These are phyloP conservation scores for Sebastes elongatus DNA, from an alignment of 2,797 vertebrate species.

Conservation along the genomic window DNA sequence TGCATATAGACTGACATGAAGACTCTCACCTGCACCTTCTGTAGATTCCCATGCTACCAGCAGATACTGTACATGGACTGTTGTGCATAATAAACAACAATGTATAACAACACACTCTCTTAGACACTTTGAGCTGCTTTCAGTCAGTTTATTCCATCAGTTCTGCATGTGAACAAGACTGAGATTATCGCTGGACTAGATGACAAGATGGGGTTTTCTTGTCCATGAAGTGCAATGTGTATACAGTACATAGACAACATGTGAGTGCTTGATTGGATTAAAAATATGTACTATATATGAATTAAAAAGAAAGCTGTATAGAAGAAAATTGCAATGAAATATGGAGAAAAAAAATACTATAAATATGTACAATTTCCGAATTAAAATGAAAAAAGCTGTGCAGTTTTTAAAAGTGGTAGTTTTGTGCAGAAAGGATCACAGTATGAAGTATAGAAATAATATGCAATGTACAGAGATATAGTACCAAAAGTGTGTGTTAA, in stretches of 20 bases:
- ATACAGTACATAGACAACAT: background rate
- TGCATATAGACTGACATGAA: no score
- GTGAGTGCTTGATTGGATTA: background rate
- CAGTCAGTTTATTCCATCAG: background rate
- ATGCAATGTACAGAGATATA: background rate
- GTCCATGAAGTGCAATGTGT: background rate
- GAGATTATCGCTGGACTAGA: background rate
- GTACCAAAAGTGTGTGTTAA: background rate
- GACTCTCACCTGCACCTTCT: no score
- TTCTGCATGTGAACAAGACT: background rate
- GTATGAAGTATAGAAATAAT: no score
- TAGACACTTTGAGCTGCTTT: conserved; percentile 8
- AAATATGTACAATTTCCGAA: no score
- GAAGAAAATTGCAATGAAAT: no score
- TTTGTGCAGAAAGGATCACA: background rate
- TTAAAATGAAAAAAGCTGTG: background rate
- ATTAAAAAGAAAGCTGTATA: no score
- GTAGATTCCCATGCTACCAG: no score
- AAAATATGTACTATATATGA: background rate
- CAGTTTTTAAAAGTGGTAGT: background rate
- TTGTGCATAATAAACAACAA: no score
- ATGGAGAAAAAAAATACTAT: no score
- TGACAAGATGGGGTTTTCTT: background rate
- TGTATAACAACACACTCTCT: background rate
- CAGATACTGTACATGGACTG: no score